Conservation (phyloP, 2,888 invertebrate genomes). For the Nasonia oneida region DNA sequence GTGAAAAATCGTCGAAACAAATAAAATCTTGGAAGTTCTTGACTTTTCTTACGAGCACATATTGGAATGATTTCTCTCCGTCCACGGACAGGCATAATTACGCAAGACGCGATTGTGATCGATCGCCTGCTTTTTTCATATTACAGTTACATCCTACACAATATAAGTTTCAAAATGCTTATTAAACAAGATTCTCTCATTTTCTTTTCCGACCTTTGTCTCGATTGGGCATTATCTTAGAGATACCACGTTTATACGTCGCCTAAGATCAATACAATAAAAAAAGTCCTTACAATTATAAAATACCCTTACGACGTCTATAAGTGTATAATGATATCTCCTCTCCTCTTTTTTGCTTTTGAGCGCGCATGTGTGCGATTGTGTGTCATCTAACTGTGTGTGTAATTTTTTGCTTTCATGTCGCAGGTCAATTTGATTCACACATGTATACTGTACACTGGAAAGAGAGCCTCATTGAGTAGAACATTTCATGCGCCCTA, state of each 20-base stretch:
- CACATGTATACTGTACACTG: slow-evolving; percentile 45
- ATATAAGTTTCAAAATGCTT: slow-evolving; percentile 30
- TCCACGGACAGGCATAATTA: slow-evolving; percentile 49
- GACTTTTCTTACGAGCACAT: slow-evolving; percentile 54
- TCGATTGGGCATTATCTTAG: not conserved
- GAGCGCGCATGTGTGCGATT: slow-evolving; percentile 49
- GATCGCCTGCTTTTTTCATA: slow-evolving; percentile 38
- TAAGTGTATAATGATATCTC: slow-evolving; percentile 38
- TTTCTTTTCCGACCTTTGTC: slow-evolving; percentile 14
- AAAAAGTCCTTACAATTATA: slow-evolving; percentile 50
- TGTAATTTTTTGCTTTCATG: slow-evolving; percentile 31
- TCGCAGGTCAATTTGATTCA: slow-evolving; percentile 51
- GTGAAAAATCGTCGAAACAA: slow-evolving; percentile 47
- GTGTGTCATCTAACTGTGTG: slow-evolving; percentile 30
- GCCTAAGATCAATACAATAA: slow-evolving; percentile 43
- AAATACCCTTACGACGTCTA: slow-evolving; percentile 49
- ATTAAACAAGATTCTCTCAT: slow-evolving; percentile 31
- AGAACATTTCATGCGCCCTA: not conserved
- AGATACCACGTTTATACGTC: slow-evolving; percentile 35
- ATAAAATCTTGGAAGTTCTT: slow-evolving; percentile 55
- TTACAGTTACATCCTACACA: slow-evolving; percentile 17
- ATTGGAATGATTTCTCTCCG: slow-evolving; percentile 57
- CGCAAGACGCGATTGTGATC: slow-evolving; percentile 27
- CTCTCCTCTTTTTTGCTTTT: slow-evolving; percentile 32
- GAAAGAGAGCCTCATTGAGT: slow-evolving; percentile 41